A percentile compares a stretch with the other conserved stretches of the same genome.
Evolutionary conservation across 1,140 invertebrate genomes (phyloP).

Genomic region (Formica selysi): DNA sequence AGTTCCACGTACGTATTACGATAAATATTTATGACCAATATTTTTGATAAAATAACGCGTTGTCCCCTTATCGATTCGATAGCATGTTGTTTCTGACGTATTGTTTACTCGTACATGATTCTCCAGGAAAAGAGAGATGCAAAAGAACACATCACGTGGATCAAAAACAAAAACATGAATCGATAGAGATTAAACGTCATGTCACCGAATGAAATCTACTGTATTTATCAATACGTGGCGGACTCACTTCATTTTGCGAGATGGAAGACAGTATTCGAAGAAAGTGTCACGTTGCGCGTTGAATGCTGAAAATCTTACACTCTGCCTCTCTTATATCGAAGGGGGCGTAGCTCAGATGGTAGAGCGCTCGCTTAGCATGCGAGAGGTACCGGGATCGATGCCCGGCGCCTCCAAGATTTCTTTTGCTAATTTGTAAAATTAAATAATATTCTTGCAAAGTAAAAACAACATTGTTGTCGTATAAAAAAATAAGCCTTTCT

Average conservation of each 20-base stretch:
- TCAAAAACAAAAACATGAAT: neutral
- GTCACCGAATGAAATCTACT: neutral
- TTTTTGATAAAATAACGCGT: constrained; percentile 3
- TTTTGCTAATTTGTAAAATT: neutral
- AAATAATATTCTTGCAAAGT: neutral
- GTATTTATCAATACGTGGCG: neutral
- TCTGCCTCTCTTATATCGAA: constrained; percentile 60
- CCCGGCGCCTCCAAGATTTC: constrained; percentile 90
- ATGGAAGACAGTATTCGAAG: neutral
- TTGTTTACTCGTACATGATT: neutral
- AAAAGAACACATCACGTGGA: neutral
- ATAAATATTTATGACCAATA: constrained; percentile 30
- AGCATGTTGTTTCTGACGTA: neutral
- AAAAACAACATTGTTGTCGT: neutral
- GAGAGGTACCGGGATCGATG: constrained; percentile 95
- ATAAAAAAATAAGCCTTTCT: neutral
- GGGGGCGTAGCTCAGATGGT: constrained; percentile 94
- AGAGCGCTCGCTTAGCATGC: constrained; percentile 96
- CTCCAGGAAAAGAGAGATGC: neutral
- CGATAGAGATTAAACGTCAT: neutral
- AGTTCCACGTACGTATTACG: neutral
- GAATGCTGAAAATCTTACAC: neutral
- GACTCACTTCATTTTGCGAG: constrained; percentile 3
- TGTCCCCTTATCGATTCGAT: neutral
- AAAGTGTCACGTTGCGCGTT: constrained; percentile 41